Conservation (phyloP, 2,113 vertebrate species). For the Laticauda colubrina region DNA sequence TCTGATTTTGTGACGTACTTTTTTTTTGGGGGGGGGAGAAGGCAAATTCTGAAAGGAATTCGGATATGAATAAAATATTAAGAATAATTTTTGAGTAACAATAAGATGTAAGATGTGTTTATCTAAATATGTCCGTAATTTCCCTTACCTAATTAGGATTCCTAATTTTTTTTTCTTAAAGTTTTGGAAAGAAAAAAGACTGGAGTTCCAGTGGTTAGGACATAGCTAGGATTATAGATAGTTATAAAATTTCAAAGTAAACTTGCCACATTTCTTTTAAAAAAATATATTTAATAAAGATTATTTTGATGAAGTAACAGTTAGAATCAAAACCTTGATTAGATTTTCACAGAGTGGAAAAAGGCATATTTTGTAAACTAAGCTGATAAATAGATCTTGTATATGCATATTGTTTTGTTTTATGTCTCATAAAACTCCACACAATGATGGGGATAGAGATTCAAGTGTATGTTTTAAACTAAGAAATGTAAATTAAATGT, state of each 20-base stretch:
- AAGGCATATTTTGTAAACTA: slow-evolving; percentile 6
- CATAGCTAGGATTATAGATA: background rate
- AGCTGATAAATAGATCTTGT: slow-evolving; percentile 12
- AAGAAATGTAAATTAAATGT: background rate
- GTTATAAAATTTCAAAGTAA: background rate
- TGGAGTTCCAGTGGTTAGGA: background rate
- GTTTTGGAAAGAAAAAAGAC: background rate
- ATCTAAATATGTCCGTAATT: background rate
- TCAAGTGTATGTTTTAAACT: slow-evolving; percentile 23
- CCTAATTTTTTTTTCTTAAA: background rate
- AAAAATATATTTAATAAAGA: slow-evolving; percentile 11
- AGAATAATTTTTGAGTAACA: background rate
- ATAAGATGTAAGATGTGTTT: background rate
- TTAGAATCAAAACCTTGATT: background rate
- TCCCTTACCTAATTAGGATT: background rate
- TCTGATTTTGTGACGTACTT: background rate
- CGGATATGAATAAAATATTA: background rate
- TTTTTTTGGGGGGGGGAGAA: accelerated
- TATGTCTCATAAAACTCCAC: slow-evolving; percentile 6
- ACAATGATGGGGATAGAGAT: slow-evolving; percentile 13
- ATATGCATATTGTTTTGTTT: slow-evolving; percentile 7
- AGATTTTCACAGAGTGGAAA: background rate
- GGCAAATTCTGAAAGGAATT: background rate
- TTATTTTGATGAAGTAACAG: background rate
- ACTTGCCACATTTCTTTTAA: background rate